These are phyloP conservation scores for Zeus faber DNA, from an alignment of 2,113 vertebrate genomes.

Conservation along the genomic window DNA sequence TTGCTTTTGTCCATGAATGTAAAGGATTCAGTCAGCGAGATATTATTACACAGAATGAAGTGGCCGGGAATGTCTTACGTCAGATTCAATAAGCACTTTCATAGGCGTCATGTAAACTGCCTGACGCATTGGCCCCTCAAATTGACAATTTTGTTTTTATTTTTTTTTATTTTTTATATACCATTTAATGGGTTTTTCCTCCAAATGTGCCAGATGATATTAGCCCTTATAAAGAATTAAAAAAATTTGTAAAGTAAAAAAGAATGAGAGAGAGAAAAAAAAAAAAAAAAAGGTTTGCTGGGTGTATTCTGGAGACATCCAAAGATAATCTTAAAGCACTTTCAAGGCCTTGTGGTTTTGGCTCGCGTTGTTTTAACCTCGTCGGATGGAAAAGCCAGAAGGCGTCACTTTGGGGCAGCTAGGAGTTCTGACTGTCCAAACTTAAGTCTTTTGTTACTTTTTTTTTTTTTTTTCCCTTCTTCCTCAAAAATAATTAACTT, in stretches of 20 bases:
- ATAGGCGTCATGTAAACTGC: constrained; percentile 63
- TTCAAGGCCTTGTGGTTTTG: constrained; percentile 72
- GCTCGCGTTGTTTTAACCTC: constrained; percentile 65
- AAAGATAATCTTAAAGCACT: constrained; percentile 81
- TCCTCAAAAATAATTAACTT: background rate
- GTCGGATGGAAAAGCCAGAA: constrained; percentile 60
- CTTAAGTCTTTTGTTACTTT: constrained; percentile 44
- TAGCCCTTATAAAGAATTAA: constrained; percentile 60
- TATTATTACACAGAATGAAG: constrained; percentile 48
- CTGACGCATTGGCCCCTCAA: constrained; percentile 54
- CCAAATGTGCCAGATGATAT: constrained; percentile 63
- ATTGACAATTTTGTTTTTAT: constrained; percentile 35
- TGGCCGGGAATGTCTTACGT: constrained; percentile 63
- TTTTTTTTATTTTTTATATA: constrained; percentile 35
- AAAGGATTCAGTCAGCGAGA: constrained; percentile 7
- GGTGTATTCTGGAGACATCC: constrained; percentile 75
- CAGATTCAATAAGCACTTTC: constrained; percentile 71
- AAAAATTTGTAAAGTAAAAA: constrained; percentile 21
- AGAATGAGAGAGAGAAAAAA: constrained; percentile 19
- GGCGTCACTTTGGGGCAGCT: constrained; percentile 72
- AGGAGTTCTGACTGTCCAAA: constrained; percentile 60
- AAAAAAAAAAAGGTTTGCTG: constrained; percentile 43
- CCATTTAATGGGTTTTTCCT: constrained; percentile 66
- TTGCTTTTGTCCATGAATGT: background rate
- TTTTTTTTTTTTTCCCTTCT: constrained; percentile 28